Evolutionary conservation across 2,888 invertebrate genomes (phyloP).

Genomic region (Thalpophila matura): DNA sequence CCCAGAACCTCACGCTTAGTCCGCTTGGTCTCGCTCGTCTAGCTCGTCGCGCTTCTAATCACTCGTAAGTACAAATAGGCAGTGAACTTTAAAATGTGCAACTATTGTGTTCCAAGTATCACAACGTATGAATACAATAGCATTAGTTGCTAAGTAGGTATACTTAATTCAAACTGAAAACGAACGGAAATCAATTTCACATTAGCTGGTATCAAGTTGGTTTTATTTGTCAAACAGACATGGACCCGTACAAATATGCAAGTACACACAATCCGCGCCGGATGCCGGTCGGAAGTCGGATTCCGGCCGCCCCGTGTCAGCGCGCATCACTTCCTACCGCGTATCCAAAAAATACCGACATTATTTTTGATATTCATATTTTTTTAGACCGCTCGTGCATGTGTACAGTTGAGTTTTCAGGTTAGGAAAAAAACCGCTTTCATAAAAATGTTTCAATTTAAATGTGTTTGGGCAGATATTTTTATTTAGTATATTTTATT

Average conservation of each 20-base stretch:
- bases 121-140: constrained; percentile 4
- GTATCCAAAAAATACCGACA: constrained; percentile 46
- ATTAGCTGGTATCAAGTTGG: constrained; percentile 32
- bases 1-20: too few species aligned
- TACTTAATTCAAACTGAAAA: constrained; percentile 17
- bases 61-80: too few species aligned
- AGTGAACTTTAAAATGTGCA: too few species aligned
- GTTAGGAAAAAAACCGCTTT: constrained; percentile 1
- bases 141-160: too few species aligned
- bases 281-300: constrained; percentile 64
- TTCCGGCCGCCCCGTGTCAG: constrained; percentile 61
- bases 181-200: constrained; percentile 40
- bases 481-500: too few species aligned
- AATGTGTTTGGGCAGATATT: too few species aligned
- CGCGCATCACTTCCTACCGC: constrained; percentile 61
- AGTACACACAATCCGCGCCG: constrained; percentile 54
- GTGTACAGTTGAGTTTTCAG: constrained; percentile 32
- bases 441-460: neutral
- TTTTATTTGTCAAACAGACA: constrained; percentile 64
- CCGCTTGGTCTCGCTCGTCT: too few species aligned
- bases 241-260: constrained; percentile 57
- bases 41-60: too few species aligned
- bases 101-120: too few species aligned
- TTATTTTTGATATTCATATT: constrained; percentile 51
- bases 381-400: constrained; percentile 40